phyloP scores from a whole-genome alignment of 2,888 invertebrate species.

The Aromia moschata region DNA sequence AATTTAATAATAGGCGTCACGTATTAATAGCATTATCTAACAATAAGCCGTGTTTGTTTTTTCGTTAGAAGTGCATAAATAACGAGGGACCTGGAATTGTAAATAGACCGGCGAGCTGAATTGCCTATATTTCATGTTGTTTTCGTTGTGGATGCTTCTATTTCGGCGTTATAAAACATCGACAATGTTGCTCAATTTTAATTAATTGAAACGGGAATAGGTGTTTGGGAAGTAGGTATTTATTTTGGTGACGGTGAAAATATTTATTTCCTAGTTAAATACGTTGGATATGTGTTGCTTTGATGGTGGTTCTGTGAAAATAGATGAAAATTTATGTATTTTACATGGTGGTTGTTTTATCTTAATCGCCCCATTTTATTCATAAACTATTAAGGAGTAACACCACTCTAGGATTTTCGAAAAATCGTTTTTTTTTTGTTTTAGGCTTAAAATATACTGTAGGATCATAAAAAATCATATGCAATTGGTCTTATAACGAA shows the following conservation, averaged over 20 bases:
- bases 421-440: no score
- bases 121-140: not conserved
- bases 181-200: not conserved
- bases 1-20: not conserved
- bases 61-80: not conserved
- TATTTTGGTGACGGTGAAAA: not conserved
- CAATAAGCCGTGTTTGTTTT: not conserved
- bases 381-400: no score
- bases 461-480: no score
- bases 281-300: no score
- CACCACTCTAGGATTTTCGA: no score
- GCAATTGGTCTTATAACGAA: no score
- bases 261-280: no score
- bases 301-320: no score
- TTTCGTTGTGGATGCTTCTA: not conserved
- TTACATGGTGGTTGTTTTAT: no score
- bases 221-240: not conserved
- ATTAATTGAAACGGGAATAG: not conserved
- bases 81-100: conserved; percentile 3
- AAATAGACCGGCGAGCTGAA: conserved; percentile 6
- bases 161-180: not conserved
- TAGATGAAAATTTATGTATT: no score
- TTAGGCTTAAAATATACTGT: no score
- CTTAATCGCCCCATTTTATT: no score
- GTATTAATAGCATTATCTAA: not conserved